Evolutionary conservation across 2,888 invertebrate genomes (phyloP).

Genomic region (Platypus cylindrus): DNA sequence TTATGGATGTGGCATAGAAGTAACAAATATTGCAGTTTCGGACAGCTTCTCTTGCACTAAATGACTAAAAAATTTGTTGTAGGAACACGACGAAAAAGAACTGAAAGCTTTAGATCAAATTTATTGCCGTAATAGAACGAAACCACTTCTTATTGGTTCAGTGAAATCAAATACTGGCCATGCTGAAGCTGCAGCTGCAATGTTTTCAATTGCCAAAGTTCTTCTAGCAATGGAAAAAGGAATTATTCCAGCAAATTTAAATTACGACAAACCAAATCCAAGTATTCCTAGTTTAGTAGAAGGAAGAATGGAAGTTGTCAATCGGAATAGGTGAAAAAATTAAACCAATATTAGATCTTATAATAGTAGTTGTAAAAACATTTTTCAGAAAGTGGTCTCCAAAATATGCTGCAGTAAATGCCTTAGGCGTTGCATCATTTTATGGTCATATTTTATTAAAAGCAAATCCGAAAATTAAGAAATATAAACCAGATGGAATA

Average conservation of each 20-base stretch:
- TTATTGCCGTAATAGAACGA: slow-evolving; percentile 67
- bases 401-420: slow-evolving; percentile 82
- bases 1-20: slow-evolving; percentile 31
- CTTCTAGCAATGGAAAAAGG: slow-evolving; percentile 85
- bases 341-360: neutral
- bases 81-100: slow-evolving; percentile 51
- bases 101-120: slow-evolving; percentile 81
- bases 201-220: slow-evolving; percentile 81
- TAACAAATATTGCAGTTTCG: slow-evolving; percentile 31
- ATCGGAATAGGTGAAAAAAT: slow-evolving; percentile 44
- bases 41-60: no score
- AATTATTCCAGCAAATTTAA: slow-evolving; percentile 79
- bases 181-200: slow-evolving; percentile 80
- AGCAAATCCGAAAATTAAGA: slow-evolving; percentile 57
- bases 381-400: slow-evolving; percentile 64
- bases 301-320: slow-evolving; percentile 69
- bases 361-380: neutral
- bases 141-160: slow-evolving; percentile 81
- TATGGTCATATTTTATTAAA: slow-evolving; percentile 83
- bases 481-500: slow-evolving; percentile 39
- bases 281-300: slow-evolving; percentile 78
- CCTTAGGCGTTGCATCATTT: slow-evolving; percentile 95
- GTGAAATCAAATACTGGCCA: slow-evolving; percentile 98
- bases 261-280: slow-evolving; percentile 76
- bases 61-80: slow-evolving; percentile 9